Evolutionary conservation across 2,888 invertebrate species (phyloP).

Genomic region (Calameuta filiformis): DNA sequence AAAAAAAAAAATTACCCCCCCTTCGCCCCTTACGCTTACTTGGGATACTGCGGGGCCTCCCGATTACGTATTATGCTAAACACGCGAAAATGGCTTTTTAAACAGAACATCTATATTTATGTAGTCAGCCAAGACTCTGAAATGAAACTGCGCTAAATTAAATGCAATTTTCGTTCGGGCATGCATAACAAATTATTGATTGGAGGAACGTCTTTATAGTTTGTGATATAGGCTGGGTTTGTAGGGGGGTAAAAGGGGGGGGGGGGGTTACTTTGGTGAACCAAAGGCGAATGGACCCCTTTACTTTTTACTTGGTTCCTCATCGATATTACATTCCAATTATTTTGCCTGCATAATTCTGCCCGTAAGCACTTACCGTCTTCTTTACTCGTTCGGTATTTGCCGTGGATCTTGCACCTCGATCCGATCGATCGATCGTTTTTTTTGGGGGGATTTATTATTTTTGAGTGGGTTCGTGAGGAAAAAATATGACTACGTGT

Average conservation of each 20-base stretch:
- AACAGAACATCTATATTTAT: constrained; percentile 63
- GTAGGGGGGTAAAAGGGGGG: neutral
- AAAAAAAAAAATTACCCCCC: neutral
- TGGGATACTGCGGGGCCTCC: constrained; percentile 4
- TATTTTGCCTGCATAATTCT: constrained; percentile 51
- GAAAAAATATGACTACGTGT: neutral
- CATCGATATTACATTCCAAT: constrained; percentile 52
- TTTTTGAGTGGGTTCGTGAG: neutral
- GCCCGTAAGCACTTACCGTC: neutral
- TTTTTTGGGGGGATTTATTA: neutral
- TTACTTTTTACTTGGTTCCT: neutral
- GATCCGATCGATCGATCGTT: neutral
- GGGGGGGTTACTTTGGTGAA: neutral
- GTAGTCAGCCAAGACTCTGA: constrained; percentile 28
- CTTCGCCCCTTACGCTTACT: too few species aligned
- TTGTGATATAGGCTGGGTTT: constrained; percentile 20
- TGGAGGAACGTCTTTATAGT: constrained; percentile 50
- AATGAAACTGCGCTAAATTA: constrained; percentile 45
- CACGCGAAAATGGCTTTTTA: constrained; percentile 62
- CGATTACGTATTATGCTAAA: constrained; percentile 60
- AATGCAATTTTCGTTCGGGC: constrained; percentile 52
- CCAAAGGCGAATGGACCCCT: neutral
- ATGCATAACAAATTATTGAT: constrained; percentile 54
- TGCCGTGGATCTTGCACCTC: neutral
- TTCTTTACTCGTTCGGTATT: neutral